Conservation (phyloP, 2,113 vertebrate species). For the Salvelinus fontinalis region DNA sequence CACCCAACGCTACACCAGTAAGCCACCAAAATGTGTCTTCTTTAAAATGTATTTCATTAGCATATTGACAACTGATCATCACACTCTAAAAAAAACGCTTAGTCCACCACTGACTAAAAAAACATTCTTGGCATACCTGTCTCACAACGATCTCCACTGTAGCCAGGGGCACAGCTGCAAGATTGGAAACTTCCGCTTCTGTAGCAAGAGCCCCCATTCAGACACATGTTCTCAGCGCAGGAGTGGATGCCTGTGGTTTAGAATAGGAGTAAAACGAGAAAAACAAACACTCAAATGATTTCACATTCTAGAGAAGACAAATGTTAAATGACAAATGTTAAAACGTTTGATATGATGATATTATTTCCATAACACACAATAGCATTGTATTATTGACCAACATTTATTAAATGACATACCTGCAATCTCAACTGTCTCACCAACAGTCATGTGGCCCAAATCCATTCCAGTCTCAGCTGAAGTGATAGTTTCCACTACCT, state of each 20-base stretch:
- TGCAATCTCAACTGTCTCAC: constrained; percentile 65
- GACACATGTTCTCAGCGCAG: constrained; percentile 83
- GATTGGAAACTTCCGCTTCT: constrained; percentile 75
- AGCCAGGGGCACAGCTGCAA: constrained; percentile 92
- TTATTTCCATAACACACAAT: no score
- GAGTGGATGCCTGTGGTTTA: constrained; percentile 76
- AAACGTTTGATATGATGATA: neutral
- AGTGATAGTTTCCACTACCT: constrained; percentile 27
- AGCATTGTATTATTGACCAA: constrained; percentile 3
- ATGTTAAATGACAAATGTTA: neutral
- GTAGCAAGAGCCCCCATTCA: constrained; percentile 88
- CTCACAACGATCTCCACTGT: constrained; percentile 87
- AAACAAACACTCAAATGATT: neutral
- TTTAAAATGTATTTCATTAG: no score
- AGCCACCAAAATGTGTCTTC: no score
- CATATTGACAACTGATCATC: no score
- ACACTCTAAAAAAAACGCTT: no score
- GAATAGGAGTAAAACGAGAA: neutral
- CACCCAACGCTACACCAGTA: no score
- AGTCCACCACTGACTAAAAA: no score
- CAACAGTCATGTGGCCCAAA: constrained; percentile 57
- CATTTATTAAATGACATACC: constrained; percentile 54
- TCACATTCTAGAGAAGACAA: neutral
- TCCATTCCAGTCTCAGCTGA: constrained; percentile 28
- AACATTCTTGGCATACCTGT: constrained; percentile 71